A percentile compares a stretch with the other conserved stretches of the same genome.
These are phyloP conservation scores for Circaetus gallicus DNA, from an alignment of 2,113 vertebrate genomes.

Conservation along the genomic window DNA sequence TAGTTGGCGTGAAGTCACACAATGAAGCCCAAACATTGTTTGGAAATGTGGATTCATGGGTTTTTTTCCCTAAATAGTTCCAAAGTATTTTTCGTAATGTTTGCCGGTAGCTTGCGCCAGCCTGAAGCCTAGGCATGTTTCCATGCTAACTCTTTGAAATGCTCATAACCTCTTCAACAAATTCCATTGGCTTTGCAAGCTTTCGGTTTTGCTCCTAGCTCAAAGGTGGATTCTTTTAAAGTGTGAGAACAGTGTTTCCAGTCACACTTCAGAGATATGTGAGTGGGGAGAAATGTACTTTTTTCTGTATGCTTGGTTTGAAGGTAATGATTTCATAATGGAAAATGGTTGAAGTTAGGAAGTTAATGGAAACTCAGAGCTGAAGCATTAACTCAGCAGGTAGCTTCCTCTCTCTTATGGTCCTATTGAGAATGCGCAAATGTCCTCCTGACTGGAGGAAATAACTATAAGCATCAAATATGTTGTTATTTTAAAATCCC, in stretches of 20 bases:
- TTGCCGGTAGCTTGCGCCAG: neutral
- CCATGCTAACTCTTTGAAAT: neutral
- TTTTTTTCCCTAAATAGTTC: neutral
- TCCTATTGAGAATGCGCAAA: neutral
- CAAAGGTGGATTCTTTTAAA: neutral
- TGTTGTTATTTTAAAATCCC: slow-evolving; percentile 13
- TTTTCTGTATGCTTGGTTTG: neutral
- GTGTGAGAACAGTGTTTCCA: neutral
- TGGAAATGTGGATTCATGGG: neutral
- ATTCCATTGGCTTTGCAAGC: neutral
- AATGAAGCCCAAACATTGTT: neutral
- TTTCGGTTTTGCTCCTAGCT: neutral
- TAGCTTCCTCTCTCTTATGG: neutral
- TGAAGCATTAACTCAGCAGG: slow-evolving; percentile 43
- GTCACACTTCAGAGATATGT: neutral
- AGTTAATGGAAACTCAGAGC: slow-evolving; percentile 20
- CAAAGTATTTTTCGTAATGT: neutral
- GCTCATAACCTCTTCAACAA: neutral
- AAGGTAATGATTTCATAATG: slow-evolving; percentile 7
- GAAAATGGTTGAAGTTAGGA: neutral
- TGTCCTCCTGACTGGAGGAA: neutral
- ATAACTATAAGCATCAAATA: neutral
- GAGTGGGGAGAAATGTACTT: neutral
- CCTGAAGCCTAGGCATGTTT: neutral
- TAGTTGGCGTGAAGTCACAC: neutral